Conservation (phyloP, 1,140 invertebrate species). For the Helicoverpa armigera region DNA sequence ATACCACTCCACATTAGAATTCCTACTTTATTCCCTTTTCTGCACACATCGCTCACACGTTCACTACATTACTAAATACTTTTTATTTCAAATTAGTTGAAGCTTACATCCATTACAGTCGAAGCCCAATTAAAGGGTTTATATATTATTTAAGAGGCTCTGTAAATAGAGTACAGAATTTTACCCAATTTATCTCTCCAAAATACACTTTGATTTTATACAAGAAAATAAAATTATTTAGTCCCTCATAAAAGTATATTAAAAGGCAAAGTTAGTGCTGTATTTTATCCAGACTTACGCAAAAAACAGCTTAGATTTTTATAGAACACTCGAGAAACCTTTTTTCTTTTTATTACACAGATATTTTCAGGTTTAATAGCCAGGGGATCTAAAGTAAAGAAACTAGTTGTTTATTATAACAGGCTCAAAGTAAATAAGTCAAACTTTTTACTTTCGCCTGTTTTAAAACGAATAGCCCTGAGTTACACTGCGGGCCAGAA, state of each 20-base stretch:
- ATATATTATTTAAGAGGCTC: background rate
- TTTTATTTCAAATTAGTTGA: background rate
- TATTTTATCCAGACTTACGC: background rate
- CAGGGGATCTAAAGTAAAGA: background rate
- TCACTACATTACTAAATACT: background rate
- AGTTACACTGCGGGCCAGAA: conserved; percentile 11
- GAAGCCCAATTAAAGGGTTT: background rate
- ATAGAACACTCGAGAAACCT: background rate
- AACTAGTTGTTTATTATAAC: background rate
- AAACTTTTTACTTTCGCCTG: conserved; percentile 3
- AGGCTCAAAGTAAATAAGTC: background rate
- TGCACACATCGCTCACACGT: background rate
- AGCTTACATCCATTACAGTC: background rate
- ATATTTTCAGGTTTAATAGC: background rate
- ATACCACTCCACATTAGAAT: background rate
- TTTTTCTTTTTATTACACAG: background rate
- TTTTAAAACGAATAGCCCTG: background rate
- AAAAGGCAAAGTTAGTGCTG: background rate
- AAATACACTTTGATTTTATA: conserved; percentile 9
- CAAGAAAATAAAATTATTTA: background rate
- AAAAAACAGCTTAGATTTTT: background rate
- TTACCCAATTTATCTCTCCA: background rate
- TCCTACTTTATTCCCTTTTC: background rate
- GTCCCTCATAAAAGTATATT: background rate
- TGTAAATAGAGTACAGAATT: background rate